phyloP scores from a whole-genome alignment of 2,888 invertebrate species.

The Drosophila algonquin region DNA sequence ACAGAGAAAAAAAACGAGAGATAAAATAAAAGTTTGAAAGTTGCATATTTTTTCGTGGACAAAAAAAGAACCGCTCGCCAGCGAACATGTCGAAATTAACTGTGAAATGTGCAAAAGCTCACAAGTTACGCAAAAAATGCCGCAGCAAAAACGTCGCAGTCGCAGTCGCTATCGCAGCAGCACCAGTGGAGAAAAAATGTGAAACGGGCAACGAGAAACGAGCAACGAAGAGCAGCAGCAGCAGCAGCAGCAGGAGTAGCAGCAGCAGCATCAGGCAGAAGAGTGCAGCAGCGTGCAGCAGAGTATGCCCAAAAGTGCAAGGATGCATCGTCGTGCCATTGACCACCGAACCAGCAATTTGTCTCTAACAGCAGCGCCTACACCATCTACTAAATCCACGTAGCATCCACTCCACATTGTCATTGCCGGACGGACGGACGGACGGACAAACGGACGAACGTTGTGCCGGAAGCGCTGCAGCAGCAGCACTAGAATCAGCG shows the following conservation, averaged over 20 bases:
- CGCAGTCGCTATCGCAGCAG: conserved; percentile 13
- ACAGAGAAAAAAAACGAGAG: neutral
- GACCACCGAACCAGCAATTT: conserved; percentile 73
- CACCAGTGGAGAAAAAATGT: conserved; percentile 61
- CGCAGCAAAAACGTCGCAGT: conserved; percentile 56
- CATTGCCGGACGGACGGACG: conserved; percentile 17
- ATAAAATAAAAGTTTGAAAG: conserved; percentile 33
- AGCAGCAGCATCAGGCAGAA: conserved; percentile 49
- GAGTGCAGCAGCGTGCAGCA: conserved; percentile 6
- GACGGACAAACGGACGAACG: neutral
- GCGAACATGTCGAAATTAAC: conserved; percentile 58
- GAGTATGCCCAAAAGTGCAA: conserved; percentile 36
- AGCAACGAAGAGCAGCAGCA: conserved; percentile 47
- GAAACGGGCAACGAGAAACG: conserved; percentile 60
- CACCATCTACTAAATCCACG: conserved; percentile 36
- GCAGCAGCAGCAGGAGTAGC: conserved; percentile 25
- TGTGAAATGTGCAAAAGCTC: conserved; percentile 68
- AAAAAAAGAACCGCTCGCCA: conserved; percentile 3
- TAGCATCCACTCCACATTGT: conserved; percentile 33
- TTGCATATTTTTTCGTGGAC: conserved; percentile 29
- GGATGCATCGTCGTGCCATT: conserved; percentile 64
- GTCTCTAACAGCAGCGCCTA: conserved; percentile 52
- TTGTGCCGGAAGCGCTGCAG: conserved; percentile 55
- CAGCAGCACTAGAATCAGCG: conserved; percentile 59
- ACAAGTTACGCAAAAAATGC: conserved; percentile 76